Conservation (phyloP, 2,888 invertebrate species). For the Nymphalis polychloros region DNA sequence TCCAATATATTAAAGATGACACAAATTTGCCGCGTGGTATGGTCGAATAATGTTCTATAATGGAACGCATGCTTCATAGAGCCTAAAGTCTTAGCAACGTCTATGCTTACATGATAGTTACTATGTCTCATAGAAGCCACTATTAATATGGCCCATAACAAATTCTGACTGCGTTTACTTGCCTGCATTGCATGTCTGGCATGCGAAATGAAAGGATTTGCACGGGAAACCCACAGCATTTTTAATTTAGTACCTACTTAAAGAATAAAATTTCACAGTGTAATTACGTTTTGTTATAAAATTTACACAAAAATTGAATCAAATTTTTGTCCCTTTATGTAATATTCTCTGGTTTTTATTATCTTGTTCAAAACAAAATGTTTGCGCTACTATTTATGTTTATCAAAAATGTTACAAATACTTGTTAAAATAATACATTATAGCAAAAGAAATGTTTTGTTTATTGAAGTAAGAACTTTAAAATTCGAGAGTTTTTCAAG, state of each 20-base stretch:
- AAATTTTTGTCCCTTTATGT: not conserved
- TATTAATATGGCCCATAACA: constrained; percentile 37
- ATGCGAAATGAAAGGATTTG: constrained; percentile 37
- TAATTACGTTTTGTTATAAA: constrained; percentile 6
- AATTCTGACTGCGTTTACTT: constrained; percentile 37
- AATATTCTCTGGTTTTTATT: not conserved
- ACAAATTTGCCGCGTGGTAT: not conserved
- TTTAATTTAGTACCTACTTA: constrained; percentile 26
- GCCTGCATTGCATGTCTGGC: constrained; percentile 38
- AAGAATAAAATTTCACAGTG: constrained; percentile 20
- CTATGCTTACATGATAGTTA: constrained; percentile 31
- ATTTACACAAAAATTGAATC: constrained; percentile 5
- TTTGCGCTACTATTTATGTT: too few relatives aligned
- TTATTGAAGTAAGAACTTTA: constrained; percentile 36
- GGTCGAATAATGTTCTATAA: constrained; percentile 3
- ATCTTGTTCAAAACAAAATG: not conserved
- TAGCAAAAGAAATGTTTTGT: constrained; percentile 9
- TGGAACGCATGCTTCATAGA: constrained; percentile 5
- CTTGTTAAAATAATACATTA: too few relatives aligned
- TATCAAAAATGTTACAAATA: too few relatives aligned
- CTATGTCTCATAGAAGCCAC: constrained; percentile 29
- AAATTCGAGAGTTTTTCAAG: constrained; percentile 43
- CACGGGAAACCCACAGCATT: constrained; percentile 32
- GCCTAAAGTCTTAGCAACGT: constrained; percentile 14
- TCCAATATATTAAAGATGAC: not conserved